phyloP scores from a whole-genome alignment of 2,888 invertebrate species.

The Yponomeuta malinellus region DNA sequence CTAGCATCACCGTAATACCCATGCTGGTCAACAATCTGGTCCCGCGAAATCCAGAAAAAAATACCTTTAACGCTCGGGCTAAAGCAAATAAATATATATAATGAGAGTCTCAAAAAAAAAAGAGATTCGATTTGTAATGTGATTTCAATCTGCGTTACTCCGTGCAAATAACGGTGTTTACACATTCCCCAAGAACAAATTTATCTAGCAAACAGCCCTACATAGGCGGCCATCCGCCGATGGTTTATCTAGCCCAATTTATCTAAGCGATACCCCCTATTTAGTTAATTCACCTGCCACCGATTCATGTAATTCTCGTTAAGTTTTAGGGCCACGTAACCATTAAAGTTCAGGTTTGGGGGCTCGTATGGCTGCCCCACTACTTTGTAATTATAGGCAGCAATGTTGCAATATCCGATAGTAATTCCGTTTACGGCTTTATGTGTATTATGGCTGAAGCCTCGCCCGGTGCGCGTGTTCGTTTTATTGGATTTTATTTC shows the following conservation, averaged over 20 bases:
- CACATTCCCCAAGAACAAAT: not conserved
- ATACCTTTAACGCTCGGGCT: too few species aligned
- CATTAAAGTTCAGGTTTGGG: slow-evolving; percentile 11
- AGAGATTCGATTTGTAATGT: too few species aligned
- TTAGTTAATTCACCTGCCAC: slow-evolving; percentile 53
- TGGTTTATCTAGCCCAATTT: slow-evolving; percentile 49
- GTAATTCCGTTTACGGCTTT: not conserved
- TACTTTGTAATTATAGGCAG: slow-evolving; percentile 39
- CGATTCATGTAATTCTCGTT: slow-evolving; percentile 50
- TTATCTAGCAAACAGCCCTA: not conserved
- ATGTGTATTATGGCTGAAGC: not conserved
- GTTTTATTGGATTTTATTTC: not conserved
- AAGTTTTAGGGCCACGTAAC: slow-evolving; percentile 29
- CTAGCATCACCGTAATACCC: too few species aligned
- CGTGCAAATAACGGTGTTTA: not conserved
- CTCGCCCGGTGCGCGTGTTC: not conserved
- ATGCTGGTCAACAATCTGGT: too few species aligned
- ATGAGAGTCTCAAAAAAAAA: too few species aligned
- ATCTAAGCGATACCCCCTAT: slow-evolving; percentile 45
- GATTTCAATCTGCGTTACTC: not conserved
- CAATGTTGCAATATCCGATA: slow-evolving; percentile 18
- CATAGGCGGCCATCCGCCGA: slow-evolving; percentile 24
- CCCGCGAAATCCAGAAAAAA: too few species aligned
- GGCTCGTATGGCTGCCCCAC: slow-evolving; percentile 20
- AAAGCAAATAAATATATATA: too few species aligned